phyloP scores from a whole-genome alignment of 2,113 vertebrate species.

The Elgaria multicarinata region DNA sequence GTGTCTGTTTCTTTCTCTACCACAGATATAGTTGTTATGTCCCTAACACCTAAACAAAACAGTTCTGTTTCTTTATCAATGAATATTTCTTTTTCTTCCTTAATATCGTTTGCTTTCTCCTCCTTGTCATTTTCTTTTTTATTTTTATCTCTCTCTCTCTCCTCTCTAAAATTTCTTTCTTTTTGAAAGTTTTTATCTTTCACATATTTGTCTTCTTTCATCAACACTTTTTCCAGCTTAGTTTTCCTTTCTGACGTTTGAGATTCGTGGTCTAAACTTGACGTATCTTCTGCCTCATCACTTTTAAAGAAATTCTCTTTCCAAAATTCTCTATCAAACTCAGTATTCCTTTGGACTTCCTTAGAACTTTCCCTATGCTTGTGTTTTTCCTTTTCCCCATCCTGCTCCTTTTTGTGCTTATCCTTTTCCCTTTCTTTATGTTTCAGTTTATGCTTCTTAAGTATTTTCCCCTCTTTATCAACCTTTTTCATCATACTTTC shows the following conservation, averaged over 20 bases:
- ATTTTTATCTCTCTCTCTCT: conserved; percentile 83
- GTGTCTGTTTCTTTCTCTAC: conserved; percentile 80
- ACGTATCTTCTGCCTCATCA: conserved; percentile 89
- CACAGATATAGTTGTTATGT: conserved; percentile 59
- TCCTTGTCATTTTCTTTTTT: conserved; percentile 93
- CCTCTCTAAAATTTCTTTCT: conserved; percentile 88
- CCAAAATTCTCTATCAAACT: conserved; percentile 99
- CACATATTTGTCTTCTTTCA: conserved; percentile 87
- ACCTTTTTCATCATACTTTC: conserved; percentile 88
- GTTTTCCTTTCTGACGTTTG: conserved; percentile 81
- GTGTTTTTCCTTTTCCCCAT: conserved; percentile 90
- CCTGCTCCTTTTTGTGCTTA: conserved; percentile 90
- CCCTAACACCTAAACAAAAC: conserved; percentile 66
- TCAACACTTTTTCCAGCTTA: conserved; percentile 80
- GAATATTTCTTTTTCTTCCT: conserved; percentile 83
- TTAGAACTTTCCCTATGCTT: conserved; percentile 87
- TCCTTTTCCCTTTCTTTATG: conserved; percentile 94
- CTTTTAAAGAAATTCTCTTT: conserved; percentile 99
- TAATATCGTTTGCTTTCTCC: conserved; percentile 85
- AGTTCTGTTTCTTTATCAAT: conserved; percentile 81
- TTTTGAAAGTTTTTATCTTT: conserved; percentile 89
- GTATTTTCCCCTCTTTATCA: conserved; percentile 91
- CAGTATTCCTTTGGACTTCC: conserved; percentile 90
- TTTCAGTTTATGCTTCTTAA: conserved; percentile 97
- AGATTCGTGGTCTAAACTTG: conserved; percentile 83